These are phyloP conservation scores for Oreochromis aureus DNA, from an alignment of 2,113 vertebrate species.

Conservation along the genomic window DNA sequence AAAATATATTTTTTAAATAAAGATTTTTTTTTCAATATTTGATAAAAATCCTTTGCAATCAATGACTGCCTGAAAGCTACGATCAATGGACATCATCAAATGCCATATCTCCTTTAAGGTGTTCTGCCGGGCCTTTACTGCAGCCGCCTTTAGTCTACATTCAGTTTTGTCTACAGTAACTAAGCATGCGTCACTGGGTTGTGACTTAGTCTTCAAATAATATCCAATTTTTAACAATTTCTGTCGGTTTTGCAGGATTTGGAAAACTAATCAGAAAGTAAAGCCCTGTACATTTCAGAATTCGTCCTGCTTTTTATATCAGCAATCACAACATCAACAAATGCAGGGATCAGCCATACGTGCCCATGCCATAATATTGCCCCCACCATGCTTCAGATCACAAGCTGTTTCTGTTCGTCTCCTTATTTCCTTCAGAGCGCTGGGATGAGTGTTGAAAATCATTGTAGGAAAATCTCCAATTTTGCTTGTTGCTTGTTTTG, in stretches of 20 bases:
- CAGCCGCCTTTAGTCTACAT: rapidly evolving
- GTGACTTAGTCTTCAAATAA: background rate
- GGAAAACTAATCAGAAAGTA: background rate
- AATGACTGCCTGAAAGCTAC: background rate
- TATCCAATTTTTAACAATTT: background rate
- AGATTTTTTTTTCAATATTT: background rate
- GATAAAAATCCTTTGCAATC: background rate
- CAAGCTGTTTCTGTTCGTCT: no score
- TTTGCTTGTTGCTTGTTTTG: no score
- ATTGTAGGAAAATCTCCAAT: no score
- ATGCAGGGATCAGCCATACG: no score
- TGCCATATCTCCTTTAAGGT: background rate
- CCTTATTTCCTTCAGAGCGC: no score
- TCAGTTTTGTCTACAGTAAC: background rate
- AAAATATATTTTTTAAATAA: background rate
- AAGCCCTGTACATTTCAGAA: background rate
- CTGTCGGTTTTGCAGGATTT: background rate
- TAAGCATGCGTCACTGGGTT: background rate
- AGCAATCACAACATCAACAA: no score
- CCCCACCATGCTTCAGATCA: no score
- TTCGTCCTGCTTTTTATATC: no score
- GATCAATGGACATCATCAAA: rapidly evolving
- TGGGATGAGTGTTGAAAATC: no score
- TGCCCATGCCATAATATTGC: no score
- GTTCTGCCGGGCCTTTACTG: background rate